These are phyloP conservation scores for Scomber japonicus DNA, from an alignment of 2,113 vertebrate species.

Conservation along the genomic window DNA sequence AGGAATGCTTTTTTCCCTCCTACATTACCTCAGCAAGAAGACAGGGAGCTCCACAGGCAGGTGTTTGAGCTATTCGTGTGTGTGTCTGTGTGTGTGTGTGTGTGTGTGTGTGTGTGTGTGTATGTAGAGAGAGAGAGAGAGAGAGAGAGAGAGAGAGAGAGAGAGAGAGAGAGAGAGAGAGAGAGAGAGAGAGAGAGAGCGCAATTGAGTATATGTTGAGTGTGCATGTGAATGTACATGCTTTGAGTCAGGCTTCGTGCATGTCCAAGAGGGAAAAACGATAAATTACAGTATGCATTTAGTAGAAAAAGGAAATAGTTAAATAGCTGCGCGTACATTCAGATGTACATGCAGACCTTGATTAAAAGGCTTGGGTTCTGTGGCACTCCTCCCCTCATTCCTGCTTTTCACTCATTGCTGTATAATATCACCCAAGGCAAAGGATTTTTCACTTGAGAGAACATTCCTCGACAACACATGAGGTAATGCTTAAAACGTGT, in stretches of 20 bases:
- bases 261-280: not conserved
- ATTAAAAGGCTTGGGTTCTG: conserved; percentile 8
- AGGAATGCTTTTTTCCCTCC: conserved; percentile 70
- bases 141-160: not conserved
- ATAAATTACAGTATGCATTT: not conserved
- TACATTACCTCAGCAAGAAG: conserved; percentile 72
- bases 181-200: too few relatives aligned
- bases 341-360: not conserved
- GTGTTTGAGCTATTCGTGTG: conserved; percentile 55
- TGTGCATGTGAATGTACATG: not conserved
- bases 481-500: conserved; percentile 71
- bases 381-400: not conserved
- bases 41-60: conserved; percentile 56
- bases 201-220: not conserved
- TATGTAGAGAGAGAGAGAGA: not conserved
- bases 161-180: too few relatives aligned
- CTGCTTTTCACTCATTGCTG: conserved; percentile 28
- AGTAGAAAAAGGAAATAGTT: not conserved
- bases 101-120: conserved; percentile 14
- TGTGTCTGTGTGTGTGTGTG: conserved; percentile 17
- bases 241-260: not conserved
- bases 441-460: conserved; percentile 53
- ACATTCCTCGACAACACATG: conserved; percentile 75
- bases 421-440: conserved; percentile 46
- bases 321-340: not conserved